A percentile compares a stretch with the other conserved stretches of the same genome.
phyloP scores from a whole-genome alignment of 2,888 invertebrate species.

The Paralinhomoeus sp. region DNA sequence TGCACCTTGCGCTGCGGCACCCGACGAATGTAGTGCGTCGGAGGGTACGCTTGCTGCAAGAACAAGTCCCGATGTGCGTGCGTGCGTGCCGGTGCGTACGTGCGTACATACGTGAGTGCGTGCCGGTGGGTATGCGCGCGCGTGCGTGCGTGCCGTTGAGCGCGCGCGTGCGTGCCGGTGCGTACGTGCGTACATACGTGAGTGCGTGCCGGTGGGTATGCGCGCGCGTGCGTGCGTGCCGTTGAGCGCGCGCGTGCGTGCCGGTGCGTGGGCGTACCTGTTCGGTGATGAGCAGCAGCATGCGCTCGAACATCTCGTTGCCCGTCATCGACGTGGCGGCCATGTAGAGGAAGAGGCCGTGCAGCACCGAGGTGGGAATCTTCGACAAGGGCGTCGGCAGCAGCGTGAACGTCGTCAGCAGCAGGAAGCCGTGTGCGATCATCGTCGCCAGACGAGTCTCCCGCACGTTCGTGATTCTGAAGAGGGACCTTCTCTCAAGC shows the following conservation, averaged over 20 bases:
- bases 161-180: too few species aligned
- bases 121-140: too few species aligned
- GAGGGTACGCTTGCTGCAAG: constrained; percentile 32
- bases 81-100: too few species aligned
- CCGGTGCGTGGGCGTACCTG: constrained; percentile 28
- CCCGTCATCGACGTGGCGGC: constrained; percentile 31
- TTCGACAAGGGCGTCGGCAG: constrained; percentile 26
- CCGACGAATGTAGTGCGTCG: constrained; percentile 33
- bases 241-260: too few species aligned
- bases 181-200: too few species aligned
- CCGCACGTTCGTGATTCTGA: constrained; percentile 23
- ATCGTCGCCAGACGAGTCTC: constrained; percentile 33
- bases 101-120: too few species aligned
- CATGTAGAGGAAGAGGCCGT: constrained; percentile 34
- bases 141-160: too few species aligned
- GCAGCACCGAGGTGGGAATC: constrained; percentile 31
- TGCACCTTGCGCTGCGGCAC: constrained; percentile 34
- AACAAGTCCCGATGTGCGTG: neutral
- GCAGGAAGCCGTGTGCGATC: constrained; percentile 31
- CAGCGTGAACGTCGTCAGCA: constrained; percentile 29
- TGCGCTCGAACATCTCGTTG: constrained; percentile 33
- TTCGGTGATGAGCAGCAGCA: constrained; percentile 32
- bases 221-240: too few species aligned
- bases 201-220: too few species aligned
- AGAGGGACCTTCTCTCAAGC: neutral